Percentiles rank a stretch among this genome's conserved stretches.
These are phyloP conservation scores for Polyommatus iphigenia DNA, from an alignment of 2,888 invertebrate species.

Conservation along the genomic window DNA sequence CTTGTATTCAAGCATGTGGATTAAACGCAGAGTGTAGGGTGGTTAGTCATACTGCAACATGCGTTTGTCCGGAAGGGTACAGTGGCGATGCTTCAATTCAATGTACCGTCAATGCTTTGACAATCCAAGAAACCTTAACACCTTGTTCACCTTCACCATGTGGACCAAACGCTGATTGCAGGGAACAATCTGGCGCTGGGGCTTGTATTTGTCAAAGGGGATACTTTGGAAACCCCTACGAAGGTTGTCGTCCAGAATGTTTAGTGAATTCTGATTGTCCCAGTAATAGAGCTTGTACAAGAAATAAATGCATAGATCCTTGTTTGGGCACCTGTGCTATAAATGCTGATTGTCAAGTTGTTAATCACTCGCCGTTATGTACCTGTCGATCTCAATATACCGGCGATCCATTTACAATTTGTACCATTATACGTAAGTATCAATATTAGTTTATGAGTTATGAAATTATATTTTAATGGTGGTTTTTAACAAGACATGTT, in stretches of 20 bases:
- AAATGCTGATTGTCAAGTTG: slow-evolving; percentile 87
- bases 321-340: slow-evolving; percentile 89
- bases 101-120: slow-evolving; percentile 66
- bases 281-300: slow-evolving; percentile 84
- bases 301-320: slow-evolving; percentile 87
- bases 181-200: slow-evolving; percentile 79
- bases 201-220: slow-evolving; percentile 86
- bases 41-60: slow-evolving; percentile 86
- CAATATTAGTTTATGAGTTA: background rate
- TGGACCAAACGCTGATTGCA: slow-evolving; percentile 83
- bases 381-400: slow-evolving; percentile 83
- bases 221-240: slow-evolving; percentile 89
- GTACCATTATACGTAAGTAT: slow-evolving; percentile 66
- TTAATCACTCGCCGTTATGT: slow-evolving; percentile 85
- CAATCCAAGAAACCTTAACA: slow-evolving; percentile 58
- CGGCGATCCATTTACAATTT: slow-evolving; percentile 87
- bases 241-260: slow-evolving; percentile 88
- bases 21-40: slow-evolving; percentile 87
- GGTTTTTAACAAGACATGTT: background rate
- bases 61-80: slow-evolving; percentile 84
- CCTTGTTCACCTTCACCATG: slow-evolving; percentile 83
- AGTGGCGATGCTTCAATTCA: slow-evolving; percentile 87
- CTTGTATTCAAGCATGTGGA: slow-evolving; percentile 87
- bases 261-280: slow-evolving; percentile 86
- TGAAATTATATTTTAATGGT: background rate